These are phyloP conservation scores for Isotomurus palustris DNA, from an alignment of 2,888 invertebrate species.

Conservation along the genomic window DNA sequence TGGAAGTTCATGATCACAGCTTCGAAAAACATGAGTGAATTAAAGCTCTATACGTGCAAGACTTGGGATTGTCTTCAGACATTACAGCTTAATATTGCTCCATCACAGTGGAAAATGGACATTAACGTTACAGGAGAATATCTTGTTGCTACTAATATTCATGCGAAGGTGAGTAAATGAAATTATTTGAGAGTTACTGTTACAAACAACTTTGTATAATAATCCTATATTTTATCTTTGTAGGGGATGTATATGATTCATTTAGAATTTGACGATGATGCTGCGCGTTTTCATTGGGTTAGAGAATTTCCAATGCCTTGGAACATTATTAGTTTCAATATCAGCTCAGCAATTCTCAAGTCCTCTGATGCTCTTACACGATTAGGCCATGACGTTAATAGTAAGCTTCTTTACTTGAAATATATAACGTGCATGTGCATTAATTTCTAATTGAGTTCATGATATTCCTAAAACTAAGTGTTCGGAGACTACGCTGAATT, in stretches of 20 bases:
- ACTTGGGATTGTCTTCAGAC: constrained; percentile 92
- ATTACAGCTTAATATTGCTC: constrained; percentile 57
- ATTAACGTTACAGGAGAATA: constrained; percentile 81
- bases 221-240: constrained; percentile 25
- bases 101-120: constrained; percentile 40
- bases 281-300: constrained; percentile 66
- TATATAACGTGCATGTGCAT: too few relatives aligned
- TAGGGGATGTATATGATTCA: constrained; percentile 75
- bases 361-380: neutral
- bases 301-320: constrained; percentile 83
- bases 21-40: constrained; percentile 78
- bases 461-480: constrained; percentile 15
- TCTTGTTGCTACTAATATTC: constrained; percentile 81
- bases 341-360: constrained; percentile 64
- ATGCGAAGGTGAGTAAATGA: constrained; percentile 59
- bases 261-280: constrained; percentile 57
- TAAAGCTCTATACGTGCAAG: constrained; percentile 93
- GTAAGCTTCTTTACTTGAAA: too few relatives aligned
- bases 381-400: too few relatives aligned
- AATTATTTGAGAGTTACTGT: neutral
- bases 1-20: constrained; percentile 96
- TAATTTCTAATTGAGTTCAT: too few relatives aligned
- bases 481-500: constrained; percentile 30
- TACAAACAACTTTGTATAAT: constrained; percentile 4
- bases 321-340: constrained; percentile 82